Evolutionary conservation across 2,888 invertebrate genomes (phyloP), one percentile per base, ranked within the genome.

Genomic region (Mechanitis messenoides): DNA sequence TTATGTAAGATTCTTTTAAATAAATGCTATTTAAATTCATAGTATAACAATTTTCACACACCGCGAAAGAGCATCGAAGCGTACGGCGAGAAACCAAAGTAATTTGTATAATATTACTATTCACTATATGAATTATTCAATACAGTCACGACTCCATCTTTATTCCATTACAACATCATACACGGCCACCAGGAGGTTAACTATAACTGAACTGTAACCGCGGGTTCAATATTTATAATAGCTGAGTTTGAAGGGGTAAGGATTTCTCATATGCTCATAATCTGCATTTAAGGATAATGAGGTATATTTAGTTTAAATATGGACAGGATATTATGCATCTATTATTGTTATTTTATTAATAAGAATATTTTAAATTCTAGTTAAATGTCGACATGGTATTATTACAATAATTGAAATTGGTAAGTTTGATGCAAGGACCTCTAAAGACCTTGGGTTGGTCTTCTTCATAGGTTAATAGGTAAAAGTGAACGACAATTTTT

Each of bases 61-160:
- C 62, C 63, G 60, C 53, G 61, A 57, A 63, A 57, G 57, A 63
- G 71, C 72, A 74, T 74, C 68, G 70, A 71, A 76, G 74, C 72
- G 67, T 66, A 58, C 66, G 66, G 76, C 78, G 86, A 85, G 83
- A 85, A 85, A 85, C 82, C 80, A 75, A 77, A 74, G 79, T 80
- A 81, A 79, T 79, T 78, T 75, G 84, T 82, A 86, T 87, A 86
- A 87, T 84, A 84, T 82, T 80, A 84, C 86, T 84, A 87, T 88
- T 84, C 84, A 83, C 81, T 73, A 73, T 69, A 81, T 87, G 87
- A 87, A 88, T 88, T 78, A 89, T 89, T 81, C 87, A 89, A 78
- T 75, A 78, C 72, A 69, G 75, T 71, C 74, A 74, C 66, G 71
- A 69, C 61, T 63, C 75, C 74, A 76, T 80, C 80, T 82, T 78